These are phyloP conservation scores for Tinea semifulvella DNA, from an alignment of 2,888 invertebrate species.

Conservation along the genomic window DNA sequence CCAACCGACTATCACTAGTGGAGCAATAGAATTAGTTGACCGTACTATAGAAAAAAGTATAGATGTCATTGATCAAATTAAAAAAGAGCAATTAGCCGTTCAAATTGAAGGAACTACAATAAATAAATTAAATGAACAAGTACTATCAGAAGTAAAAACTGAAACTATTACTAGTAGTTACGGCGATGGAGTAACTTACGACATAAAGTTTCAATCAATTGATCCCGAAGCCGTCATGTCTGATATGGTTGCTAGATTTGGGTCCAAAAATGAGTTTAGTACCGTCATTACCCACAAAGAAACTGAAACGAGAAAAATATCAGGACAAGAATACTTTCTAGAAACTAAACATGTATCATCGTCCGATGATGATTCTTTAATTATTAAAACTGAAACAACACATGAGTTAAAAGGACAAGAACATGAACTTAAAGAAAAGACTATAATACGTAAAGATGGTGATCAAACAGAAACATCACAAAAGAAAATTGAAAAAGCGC, in stretches of 20 bases:
- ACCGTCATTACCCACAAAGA: constrained; percentile 61
- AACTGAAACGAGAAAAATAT: constrained; percentile 57
- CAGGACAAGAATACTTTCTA: constrained; percentile 56
- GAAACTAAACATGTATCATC: constrained; percentile 60
- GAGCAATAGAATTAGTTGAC: constrained; percentile 64
- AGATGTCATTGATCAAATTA: constrained; percentile 50
- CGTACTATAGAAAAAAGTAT: constrained; percentile 55
- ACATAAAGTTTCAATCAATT: constrained; percentile 48
- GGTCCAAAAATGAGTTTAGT: constrained; percentile 38
- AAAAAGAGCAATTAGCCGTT: constrained; percentile 49
- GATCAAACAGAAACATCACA: constrained; percentile 60
- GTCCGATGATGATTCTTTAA: constrained; percentile 55
- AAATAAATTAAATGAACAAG: not conserved
- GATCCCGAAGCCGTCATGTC: constrained; percentile 51
- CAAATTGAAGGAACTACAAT: constrained; percentile 49
- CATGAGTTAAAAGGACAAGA: constrained; percentile 57
- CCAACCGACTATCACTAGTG: constrained; percentile 62
- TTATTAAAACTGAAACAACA: constrained; percentile 57
- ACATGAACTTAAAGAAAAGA: constrained; percentile 59
- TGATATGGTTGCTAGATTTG: constrained; percentile 51
- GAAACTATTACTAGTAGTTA: constrained; percentile 21
- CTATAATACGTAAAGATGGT: constrained; percentile 48
- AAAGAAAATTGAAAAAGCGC: constrained; percentile 60
- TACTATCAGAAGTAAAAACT: constrained; percentile 29
- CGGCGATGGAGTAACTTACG: constrained; percentile 32